These are phyloP conservation scores for Dicrurus megarhynchus DNA, from an alignment of 2,113 vertebrate species.

Conservation along the genomic window DNA sequence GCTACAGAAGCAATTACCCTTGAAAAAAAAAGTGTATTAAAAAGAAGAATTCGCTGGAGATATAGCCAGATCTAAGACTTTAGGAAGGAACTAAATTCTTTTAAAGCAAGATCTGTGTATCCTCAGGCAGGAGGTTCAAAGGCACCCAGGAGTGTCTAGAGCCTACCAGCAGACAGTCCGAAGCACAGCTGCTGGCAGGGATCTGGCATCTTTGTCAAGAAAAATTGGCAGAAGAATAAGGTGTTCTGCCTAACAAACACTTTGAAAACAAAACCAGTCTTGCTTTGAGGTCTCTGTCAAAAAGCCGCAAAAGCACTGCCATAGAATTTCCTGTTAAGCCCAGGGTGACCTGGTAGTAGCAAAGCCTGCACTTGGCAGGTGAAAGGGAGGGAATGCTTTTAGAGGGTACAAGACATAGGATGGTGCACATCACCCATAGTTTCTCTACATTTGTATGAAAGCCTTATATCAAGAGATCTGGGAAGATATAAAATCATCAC, in stretches of 20 bases:
- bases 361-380: background rate
- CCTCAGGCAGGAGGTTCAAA: background rate
- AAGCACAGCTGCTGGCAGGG: background rate
- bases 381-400: background rate
- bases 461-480: background rate
- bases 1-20: background rate
- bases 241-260: background rate
- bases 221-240: background rate
- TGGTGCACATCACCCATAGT: background rate
- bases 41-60: background rate
- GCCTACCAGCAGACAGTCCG: background rate
- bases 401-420: background rate
- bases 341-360: background rate
- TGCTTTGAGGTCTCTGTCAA: background rate
- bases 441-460: background rate
- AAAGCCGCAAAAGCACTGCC: background rate
- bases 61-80: background rate
- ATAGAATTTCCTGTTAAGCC: background rate
- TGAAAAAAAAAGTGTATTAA: background rate
- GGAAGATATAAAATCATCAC: background rate
- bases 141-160: background rate
- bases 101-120: background rate
- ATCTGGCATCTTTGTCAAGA: background rate
- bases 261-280: background rate
- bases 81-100: background rate